Evolutionary conservation across 2,113 vertebrate genomes (phyloP).

Genomic region (Platysternon megacephalum): DNA sequence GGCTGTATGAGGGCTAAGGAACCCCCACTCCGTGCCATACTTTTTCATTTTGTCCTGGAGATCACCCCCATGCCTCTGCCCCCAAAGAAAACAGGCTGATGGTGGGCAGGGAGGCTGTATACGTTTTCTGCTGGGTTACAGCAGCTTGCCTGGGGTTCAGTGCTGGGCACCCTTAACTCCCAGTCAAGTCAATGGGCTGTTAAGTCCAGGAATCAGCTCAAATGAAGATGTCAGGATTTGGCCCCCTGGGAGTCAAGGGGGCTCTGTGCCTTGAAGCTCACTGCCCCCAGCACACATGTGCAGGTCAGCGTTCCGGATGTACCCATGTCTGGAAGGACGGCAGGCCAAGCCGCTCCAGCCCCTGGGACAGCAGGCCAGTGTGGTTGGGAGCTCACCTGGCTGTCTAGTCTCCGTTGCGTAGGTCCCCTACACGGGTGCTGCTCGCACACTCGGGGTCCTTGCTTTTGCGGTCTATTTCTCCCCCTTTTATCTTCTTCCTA

Average conservation of each 20-base stretch:
- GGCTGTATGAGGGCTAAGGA: background rate
- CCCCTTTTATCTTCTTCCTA: conserved; percentile 98
- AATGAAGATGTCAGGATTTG: background rate
- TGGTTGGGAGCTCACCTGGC: conserved; percentile 53
- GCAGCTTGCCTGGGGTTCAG: background rate
- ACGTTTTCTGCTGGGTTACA: background rate
- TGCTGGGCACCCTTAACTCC: background rate
- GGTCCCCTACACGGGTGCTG: conserved; percentile 81
- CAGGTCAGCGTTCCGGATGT: background rate
- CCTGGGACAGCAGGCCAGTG: background rate
- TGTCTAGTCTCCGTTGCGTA: conserved; percentile 81
- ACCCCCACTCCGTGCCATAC: background rate
- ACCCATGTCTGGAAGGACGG: background rate
- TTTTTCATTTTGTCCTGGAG: background rate
- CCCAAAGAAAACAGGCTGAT: background rate
- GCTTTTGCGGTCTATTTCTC: conserved; percentile 82
- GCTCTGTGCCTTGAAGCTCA: no score
- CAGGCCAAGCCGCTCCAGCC: background rate
- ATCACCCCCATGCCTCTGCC: background rate
- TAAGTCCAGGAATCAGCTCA: background rate
- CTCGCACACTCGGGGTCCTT: conserved; percentile 90
- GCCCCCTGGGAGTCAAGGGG: background rate
- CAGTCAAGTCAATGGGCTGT: background rate
- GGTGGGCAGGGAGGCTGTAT: background rate
- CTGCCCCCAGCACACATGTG: no score